These are phyloP conservation scores for Mellivora capensis DNA, from an alignment of 2,113 vertebrate species.

Conservation along the genomic window DNA sequence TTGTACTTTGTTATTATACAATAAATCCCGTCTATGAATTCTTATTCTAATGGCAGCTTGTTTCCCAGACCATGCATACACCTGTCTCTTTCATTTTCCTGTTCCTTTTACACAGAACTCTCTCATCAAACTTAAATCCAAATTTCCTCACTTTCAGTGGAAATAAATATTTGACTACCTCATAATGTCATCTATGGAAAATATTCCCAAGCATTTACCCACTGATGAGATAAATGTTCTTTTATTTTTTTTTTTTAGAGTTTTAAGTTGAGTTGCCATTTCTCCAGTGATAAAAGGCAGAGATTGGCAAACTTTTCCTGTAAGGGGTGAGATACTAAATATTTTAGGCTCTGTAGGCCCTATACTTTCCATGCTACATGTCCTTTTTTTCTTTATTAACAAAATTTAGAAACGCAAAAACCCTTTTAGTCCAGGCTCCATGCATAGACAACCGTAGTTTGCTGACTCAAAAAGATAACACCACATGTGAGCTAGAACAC, in stretches of 20 bases:
- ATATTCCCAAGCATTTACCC: not conserved
- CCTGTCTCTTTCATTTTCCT: not conserved
- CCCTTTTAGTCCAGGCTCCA: not conserved
- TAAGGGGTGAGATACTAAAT: not conserved
- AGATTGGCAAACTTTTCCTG: not conserved
- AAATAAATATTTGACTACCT: no score
- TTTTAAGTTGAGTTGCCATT: not conserved
- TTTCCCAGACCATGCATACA: fast-evolving
- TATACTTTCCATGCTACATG: not conserved
- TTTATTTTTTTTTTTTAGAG: not conserved
- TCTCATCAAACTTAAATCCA: not conserved
- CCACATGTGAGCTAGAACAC: no score
- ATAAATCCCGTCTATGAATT: not conserved
- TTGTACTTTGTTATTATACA: not conserved
- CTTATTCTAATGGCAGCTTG: not conserved
- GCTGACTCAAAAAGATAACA: no score
- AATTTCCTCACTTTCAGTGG: not conserved
- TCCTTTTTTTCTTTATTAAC: not conserved
- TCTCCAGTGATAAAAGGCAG: not conserved
- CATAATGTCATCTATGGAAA: not conserved
- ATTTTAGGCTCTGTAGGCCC: not conserved
- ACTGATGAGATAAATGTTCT: not conserved
- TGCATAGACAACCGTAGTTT: fast-evolving
- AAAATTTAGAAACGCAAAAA: not conserved
- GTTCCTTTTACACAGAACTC: not conserved